These are phyloP conservation scores for Maconellicoccus hirsutus DNA, from an alignment of 1,140 invertebrate species.

Conservation along the genomic window DNA sequence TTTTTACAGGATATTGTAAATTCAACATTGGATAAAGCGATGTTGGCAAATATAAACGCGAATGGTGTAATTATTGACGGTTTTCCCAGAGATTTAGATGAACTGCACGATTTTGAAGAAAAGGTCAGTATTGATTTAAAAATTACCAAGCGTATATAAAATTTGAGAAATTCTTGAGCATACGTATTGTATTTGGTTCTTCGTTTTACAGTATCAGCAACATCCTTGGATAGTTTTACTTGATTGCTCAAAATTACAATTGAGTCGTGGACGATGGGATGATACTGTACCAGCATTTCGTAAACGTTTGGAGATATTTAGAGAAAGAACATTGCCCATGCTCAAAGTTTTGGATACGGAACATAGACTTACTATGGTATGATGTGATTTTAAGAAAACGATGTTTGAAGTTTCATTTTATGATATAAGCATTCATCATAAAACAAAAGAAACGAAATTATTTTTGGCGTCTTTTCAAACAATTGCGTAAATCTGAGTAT, in stretches of 20 bases:
- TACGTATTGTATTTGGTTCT: background rate
- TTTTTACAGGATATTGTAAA: slow-evolving; percentile 42
- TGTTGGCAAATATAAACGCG: slow-evolving; percentile 44
- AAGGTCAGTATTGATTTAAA: slow-evolving; percentile 47
- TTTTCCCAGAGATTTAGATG: slow-evolving; percentile 73
- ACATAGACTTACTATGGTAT: slow-evolving; percentile 63
- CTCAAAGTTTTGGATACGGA: slow-evolving; percentile 69
- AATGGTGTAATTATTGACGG: slow-evolving; percentile 77
- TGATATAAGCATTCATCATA: too few species aligned
- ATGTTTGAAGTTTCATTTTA: too few species aligned
- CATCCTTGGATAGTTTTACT: slow-evolving; percentile 61
- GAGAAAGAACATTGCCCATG: slow-evolving; percentile 74
- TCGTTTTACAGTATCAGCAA: slow-evolving; percentile 51
- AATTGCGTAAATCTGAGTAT: too few species aligned
- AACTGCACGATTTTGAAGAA: slow-evolving; percentile 70
- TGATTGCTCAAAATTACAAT: slow-evolving; percentile 74
- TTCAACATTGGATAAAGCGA: slow-evolving; percentile 49
- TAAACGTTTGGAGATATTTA: slow-evolving; percentile 66
- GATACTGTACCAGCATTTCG: slow-evolving; percentile 74
- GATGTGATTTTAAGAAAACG: slow-evolving; percentile 34
- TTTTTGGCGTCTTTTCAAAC: too few species aligned
- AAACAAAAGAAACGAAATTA: too few species aligned
- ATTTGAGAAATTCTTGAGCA: too few species aligned
- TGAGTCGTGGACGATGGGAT: slow-evolving; percentile 63
- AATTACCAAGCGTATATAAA: too few species aligned